These are phyloP conservation scores for Phrynocephalus forsythii DNA, from an alignment of 2,797 vertebrate genomes.

Conservation along the genomic window DNA sequence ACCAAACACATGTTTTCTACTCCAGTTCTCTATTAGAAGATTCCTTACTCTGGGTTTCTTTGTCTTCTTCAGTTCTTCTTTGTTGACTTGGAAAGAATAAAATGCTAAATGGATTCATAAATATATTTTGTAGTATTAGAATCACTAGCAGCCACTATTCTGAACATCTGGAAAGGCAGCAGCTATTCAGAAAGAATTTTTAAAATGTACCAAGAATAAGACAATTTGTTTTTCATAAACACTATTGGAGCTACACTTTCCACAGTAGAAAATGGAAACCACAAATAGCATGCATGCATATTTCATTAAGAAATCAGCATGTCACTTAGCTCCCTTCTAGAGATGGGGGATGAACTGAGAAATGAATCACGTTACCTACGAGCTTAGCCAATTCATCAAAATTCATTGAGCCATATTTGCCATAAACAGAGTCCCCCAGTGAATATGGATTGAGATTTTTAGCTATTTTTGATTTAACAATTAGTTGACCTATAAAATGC, in stretches of 20 bases:
- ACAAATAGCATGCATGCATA: background rate
- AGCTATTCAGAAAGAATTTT: background rate
- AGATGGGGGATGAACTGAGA: too few species aligned
- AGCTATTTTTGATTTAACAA: too few species aligned
- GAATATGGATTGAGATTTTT: too few species aligned
- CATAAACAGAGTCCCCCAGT: too few species aligned
- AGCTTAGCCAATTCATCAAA: too few species aligned
- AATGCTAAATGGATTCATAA: slow-evolving; percentile 36
- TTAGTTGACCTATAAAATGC: too few species aligned
- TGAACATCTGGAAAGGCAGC: slow-evolving; percentile 48
- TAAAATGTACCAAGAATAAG: background rate
- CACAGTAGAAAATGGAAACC: background rate
- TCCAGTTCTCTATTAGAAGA: slow-evolving; percentile 18
- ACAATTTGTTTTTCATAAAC: slow-evolving; percentile 40
- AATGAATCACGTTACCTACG: too few species aligned
- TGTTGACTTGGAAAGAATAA: slow-evolving; percentile 22
- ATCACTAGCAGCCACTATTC: slow-evolving; percentile 33
- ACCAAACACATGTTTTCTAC: background rate
- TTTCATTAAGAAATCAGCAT: background rate
- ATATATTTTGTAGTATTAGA: slow-evolving; percentile 26
- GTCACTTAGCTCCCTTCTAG: background rate
- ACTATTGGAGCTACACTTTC: slow-evolving; percentile 12
- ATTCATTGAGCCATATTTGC: too few species aligned
- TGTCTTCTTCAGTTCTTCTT: too few species aligned
- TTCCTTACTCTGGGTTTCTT: background rate